These are phyloP conservation scores for Zeugodacus cucurbitae DNA, from an alignment of 1,140 invertebrate species.

Conservation along the genomic window DNA sequence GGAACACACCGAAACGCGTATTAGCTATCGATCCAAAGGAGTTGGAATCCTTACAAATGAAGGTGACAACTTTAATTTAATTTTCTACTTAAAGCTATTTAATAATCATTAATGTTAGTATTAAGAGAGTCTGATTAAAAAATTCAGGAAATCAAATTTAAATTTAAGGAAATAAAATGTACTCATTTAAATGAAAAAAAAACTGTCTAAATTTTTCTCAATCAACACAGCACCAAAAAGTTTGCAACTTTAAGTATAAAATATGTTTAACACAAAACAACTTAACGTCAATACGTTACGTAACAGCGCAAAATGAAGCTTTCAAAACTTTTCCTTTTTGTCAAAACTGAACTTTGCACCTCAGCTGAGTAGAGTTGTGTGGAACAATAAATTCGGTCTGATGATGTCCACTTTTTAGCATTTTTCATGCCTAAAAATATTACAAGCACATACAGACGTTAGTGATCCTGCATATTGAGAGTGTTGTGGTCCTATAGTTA, in stretches of 20 bases:
- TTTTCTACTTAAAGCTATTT: neutral
- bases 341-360: conserved; percentile 3
- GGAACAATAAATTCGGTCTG: conserved; percentile 9
- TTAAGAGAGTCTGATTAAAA: neutral
- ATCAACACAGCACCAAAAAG: neutral
- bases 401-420: conserved; percentile 13
- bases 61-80: neutral
- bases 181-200: too few species aligned
- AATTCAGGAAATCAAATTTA: too few species aligned
- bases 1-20: conserved; percentile 68
- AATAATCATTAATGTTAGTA: neutral
- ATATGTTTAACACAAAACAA: neutral
- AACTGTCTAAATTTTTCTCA: neutral
- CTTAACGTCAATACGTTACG: neutral
- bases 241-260: conserved; percentile 4
- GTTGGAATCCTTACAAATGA: conserved; percentile 44
- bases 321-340: neutral
- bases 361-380: neutral
- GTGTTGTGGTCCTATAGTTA: neutral
- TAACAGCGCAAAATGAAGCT: neutral
- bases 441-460: neutral
- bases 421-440: neutral
- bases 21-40: conserved; percentile 51
- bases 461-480: neutral
- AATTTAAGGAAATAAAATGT: neutral